Base-by-base conservation (phyloP, 2,797 vertebrate species). In the Discoglossus pictus region DNA sequence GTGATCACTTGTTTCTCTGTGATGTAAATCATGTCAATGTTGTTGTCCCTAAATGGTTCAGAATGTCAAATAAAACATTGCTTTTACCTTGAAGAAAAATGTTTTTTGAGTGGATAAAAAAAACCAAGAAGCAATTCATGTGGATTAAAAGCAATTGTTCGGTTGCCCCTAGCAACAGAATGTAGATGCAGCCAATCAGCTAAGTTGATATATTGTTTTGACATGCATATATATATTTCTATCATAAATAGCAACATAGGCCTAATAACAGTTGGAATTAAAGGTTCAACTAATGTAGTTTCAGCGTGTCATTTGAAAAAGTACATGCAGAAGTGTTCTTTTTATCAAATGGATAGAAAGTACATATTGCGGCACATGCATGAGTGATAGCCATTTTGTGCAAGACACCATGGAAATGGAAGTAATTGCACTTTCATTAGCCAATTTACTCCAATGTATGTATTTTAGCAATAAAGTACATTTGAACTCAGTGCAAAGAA, bases 241-340 rank as follows among this genome's bases (percentile, higher is more conserved):
- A 90, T 86, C 85, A 90, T 89, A 90, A 90, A 91, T 91, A 91
- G 87, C 87, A 90, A 89, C 85, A 89, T 82, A 88, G 80, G 86
- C 82, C 84, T 89, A 88, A 87, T 89, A 89, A 89, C 86, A 87
- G 85, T 85, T 77, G 82, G 77, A 84, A 87, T 88, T 85, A 86
- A 87, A 86, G 83, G 81, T 82, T 82, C 79, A 76, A 80, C 82
- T 82, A 79, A 89, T 87, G 86, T 84, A 75, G 83, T 88, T 89
- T 89, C 78, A 82, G 88, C 78, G 79, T 86, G 86, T 88, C 87
- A 88, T 71, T 89, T 88, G 86, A 20, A 73, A 76, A 46, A 76
- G 73, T 85, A 80, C 69, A 76, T 79, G 74, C 61, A 75, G 85
- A 89, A 87, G 79, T 82, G 76, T 83, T 84, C 79, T 79, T 86